Base-by-base conservation (phyloP, 2,888 invertebrate species). In the Ommatoiulus sabulosus region DNA sequence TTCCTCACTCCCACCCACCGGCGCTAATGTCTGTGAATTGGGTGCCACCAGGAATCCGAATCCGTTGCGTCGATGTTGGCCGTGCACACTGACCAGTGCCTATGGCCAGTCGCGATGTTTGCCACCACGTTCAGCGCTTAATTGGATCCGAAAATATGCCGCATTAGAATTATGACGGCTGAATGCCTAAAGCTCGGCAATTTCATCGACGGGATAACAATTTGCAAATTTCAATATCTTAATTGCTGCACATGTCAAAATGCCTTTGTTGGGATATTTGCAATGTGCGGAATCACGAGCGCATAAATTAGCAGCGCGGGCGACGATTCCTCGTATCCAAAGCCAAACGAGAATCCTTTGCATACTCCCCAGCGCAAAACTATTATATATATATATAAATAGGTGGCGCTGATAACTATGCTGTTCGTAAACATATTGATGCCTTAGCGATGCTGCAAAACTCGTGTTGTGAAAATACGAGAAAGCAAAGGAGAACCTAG, bases 191-290 rank as follows among this genome's bases (percentile, higher is more conserved):
- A 24, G 72, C 72, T 7, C 20, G 20, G 24, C 72, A 72, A 24
- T 72, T 72, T 20, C 72, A 72, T 72, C 72, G 72, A 20, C 72
- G 72, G 72, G 24, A 72, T 72, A 17, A 72, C 72, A 72, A 72
- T 72, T 72, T 72, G 72, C 72, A 72, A 72, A 72, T 72, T 72
- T 72, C 72, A 72, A 72, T 72, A 72, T 72, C 72, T 72, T 24
- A 72, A 72, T 72, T 72, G 72, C 72, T 10, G 72, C 20, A 24
- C 72, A 72, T 7, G 72, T 72, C 72, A 72, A 72, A 72, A 72
- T 24, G 72, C 72, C 7, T 72, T 72, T 72, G 72, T 72, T 72
- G 72, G 20, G 72, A 72, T 72, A 24, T 72, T 72, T 72, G 24
- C 72, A 72, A 72, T 72, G 72, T 72, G 72, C 24, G 72, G 72